Conservation (phyloP, 2,113 vertebrate genomes). For the Trematomus loennbergii region DNA sequence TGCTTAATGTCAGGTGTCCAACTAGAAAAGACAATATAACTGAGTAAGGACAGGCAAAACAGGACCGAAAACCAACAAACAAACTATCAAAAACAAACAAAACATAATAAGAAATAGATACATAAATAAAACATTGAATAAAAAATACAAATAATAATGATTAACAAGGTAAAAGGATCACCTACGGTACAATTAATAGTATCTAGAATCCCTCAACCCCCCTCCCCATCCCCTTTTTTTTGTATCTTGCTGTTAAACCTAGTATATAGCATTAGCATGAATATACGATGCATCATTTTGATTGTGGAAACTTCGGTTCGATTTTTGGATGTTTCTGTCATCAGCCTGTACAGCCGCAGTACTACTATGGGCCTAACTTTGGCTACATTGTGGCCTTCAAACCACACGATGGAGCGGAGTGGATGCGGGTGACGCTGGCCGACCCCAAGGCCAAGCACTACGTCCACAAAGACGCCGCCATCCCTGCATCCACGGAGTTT, state of each 20-base stretch:
- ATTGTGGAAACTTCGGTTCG: neutral
- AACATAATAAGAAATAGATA: too few relatives aligned
- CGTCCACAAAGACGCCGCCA: slow-evolving; percentile 91
- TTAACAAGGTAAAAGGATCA: too few relatives aligned
- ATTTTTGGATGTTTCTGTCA: slow-evolving; percentile 18
- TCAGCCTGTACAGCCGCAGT: slow-evolving; percentile 94
- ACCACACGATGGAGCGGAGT: slow-evolving; percentile 84
- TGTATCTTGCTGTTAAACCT: neutral
- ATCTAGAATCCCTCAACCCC: too few relatives aligned
- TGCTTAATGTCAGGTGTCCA: too few relatives aligned
- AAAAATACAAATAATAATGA: too few relatives aligned
- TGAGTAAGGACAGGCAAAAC: too few relatives aligned
- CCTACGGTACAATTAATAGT: too few relatives aligned
- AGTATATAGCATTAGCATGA: neutral
- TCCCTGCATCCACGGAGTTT: slow-evolving; percentile 88
- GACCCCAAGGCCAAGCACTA: slow-evolving; percentile 90
- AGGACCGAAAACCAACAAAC: too few relatives aligned
- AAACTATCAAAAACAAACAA: too few relatives aligned
- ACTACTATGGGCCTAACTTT: slow-evolving; percentile 95
- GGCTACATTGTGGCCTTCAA: slow-evolving; percentile 97
- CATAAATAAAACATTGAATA: too few relatives aligned
- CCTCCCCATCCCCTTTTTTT: too few relatives aligned
- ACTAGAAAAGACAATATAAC: too few relatives aligned
- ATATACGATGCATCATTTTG: neutral
- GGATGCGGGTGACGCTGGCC: slow-evolving; percentile 91